Percentiles rank a stretch among this genome's conserved stretches.
phyloP scores from a whole-genome alignment of 2,113 vertebrate species.

The Clarias macrocephalus region DNA sequence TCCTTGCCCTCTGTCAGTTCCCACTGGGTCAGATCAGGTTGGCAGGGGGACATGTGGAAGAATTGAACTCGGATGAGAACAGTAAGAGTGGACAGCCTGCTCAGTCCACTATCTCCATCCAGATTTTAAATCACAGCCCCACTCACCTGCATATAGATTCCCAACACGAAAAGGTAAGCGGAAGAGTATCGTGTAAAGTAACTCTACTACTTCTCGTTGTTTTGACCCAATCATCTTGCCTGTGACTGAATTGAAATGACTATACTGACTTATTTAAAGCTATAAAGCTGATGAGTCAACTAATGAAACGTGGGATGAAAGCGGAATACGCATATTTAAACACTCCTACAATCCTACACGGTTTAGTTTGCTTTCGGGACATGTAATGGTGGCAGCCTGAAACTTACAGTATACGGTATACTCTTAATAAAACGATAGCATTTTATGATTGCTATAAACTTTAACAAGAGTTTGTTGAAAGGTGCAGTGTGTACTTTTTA shows the following conservation, averaged over 20 bases:
- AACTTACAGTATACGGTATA: neutral
- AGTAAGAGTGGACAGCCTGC: slow-evolving; percentile 81
- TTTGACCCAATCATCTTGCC: neutral
- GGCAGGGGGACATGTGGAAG: slow-evolving; percentile 89
- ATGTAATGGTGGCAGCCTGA: neutral
- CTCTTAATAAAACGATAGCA: neutral
- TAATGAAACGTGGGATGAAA: neutral
- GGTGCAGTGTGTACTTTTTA: slow-evolving; percentile 3
- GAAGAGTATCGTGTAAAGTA: neutral
- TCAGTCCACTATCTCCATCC: slow-evolving; percentile 83
- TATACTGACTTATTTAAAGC: neutral
- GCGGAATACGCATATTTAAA: neutral
- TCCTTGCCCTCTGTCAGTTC: slow-evolving; percentile 73
- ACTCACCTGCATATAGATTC: slow-evolving; percentile 91
- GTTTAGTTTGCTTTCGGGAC: neutral
- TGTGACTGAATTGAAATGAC: neutral
- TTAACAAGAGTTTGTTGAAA: too few species aligned
- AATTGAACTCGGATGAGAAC: slow-evolving; percentile 88
- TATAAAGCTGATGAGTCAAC: neutral
- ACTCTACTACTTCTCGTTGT: neutral
- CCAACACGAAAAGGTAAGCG: slow-evolving; percentile 85
- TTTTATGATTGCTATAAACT: neutral
- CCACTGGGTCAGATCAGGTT: slow-evolving; percentile 95
- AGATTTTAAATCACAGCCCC: slow-evolving; percentile 87
- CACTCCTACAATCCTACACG: neutral